A percentile compares a stretch with the other conserved stretches of the same genome.
These are phyloP conservation scores for Leucoraja erinaceus DNA, from an alignment of 2,113 vertebrate species.

Conservation along the genomic window DNA sequence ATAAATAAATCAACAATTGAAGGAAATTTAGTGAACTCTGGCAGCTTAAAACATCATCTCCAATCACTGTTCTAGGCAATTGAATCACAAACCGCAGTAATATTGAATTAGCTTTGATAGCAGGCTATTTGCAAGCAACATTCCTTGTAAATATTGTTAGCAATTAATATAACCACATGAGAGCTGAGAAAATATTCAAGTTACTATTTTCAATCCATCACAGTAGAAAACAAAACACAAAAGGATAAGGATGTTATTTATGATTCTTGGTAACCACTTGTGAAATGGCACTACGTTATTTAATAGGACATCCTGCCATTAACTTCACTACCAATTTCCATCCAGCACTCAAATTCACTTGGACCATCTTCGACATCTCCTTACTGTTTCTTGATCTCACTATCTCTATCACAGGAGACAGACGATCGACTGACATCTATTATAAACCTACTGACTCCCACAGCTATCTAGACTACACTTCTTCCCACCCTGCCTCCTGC, in stretches of 20 bases:
- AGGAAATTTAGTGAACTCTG: background rate
- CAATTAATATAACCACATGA: background rate
- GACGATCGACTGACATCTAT: too few species aligned
- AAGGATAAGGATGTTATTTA: background rate
- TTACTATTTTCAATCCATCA: background rate
- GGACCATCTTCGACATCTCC: too few species aligned
- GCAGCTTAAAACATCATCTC: background rate
- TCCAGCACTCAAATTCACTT: too few species aligned
- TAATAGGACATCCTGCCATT: background rate
- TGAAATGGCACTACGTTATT: too few species aligned
- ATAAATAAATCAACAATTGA: background rate
- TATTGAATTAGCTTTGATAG: background rate
- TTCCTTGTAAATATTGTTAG: conserved; percentile 10
- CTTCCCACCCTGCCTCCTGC: too few species aligned
- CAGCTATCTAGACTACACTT: too few species aligned
- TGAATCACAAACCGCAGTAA: background rate
- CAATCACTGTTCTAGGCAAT: background rate
- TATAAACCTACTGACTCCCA: too few species aligned
- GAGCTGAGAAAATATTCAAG: background rate
- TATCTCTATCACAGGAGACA: too few species aligned
- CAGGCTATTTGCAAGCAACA: background rate
- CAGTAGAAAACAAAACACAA: background rate
- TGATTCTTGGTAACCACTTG: background rate
- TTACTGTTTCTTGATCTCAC: too few species aligned
- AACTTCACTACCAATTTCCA: too few species aligned